phyloP scores from a whole-genome alignment of 1,140 invertebrate genomes.

The Trachymyrmex cornetzi region DNA sequence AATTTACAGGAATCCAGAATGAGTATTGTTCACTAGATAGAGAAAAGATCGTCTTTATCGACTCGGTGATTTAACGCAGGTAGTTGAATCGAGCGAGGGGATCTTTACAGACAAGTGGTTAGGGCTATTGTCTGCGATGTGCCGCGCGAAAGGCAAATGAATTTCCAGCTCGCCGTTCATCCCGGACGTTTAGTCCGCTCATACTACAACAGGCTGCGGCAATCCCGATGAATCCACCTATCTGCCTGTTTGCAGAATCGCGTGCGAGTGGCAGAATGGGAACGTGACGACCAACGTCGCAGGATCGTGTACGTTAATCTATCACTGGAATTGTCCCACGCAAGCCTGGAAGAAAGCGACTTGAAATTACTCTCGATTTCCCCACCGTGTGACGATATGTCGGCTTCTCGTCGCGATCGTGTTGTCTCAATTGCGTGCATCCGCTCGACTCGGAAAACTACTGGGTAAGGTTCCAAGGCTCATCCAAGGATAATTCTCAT shows the following conservation, averaged over 20 bases:
- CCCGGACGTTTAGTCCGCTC: constrained; percentile 18
- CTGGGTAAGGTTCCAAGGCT: not conserved
- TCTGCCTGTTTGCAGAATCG: constrained; percentile 32
- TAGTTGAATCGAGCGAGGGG: not conserved
- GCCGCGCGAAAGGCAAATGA: constrained; percentile 42
- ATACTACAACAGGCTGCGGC: not conserved
- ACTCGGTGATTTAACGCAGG: not conserved
- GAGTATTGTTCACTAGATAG: not conserved
- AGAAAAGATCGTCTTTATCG: constrained; percentile 5
- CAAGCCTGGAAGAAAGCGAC: constrained; percentile 44
- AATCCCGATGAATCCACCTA: constrained; percentile 10
- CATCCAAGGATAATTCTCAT: constrained; percentile 14
- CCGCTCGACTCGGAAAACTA: constrained; percentile 17
- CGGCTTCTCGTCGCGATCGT: not conserved
- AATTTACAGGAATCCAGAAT: not conserved
- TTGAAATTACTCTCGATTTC: constrained; percentile 62
- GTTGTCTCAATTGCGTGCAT: constrained; percentile 28
- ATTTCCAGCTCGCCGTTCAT: constrained; percentile 58
- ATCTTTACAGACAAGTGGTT: constrained; percentile 18
- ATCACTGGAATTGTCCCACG: constrained; percentile 45
- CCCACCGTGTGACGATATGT: not conserved
- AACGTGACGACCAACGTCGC: constrained; percentile 29
- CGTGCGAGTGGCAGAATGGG: constrained; percentile 39
- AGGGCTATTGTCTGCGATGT: constrained; percentile 46
- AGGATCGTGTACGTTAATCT: constrained; percentile 35